Base-by-base conservation (phyloP, 2,113 vertebrate species). In the Columbina picui region DNA sequence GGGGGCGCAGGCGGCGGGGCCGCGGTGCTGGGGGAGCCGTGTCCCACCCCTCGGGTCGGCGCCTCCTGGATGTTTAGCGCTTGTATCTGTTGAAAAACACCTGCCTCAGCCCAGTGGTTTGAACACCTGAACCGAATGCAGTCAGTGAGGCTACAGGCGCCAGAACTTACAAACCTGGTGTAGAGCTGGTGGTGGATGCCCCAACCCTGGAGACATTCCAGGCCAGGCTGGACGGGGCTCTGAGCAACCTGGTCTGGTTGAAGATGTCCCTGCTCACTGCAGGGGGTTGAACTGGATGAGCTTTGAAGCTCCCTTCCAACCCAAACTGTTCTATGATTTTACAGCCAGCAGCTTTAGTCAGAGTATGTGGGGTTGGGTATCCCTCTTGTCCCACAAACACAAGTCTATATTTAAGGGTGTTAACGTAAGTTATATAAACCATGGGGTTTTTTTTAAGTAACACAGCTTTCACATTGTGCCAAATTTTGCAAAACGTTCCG, bases 321-420 rank as follows among this genome's bases (percentile, higher is more conserved):
- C 17, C 43, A 45, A 19, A 45, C 43, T 45, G 4, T 19, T 45
- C 43, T 19, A 8, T 45, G 43, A 45, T 45, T 45, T 18, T 1
- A 1, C 21, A 3, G 43, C 43, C 29, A 6, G 1, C 55, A 12
- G 36, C 23, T 14, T 14, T 6, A 6, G 1, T 3, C 41, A 2
- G 41, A 1, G 3, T 1, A 0, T 2, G 30, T 1, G 41, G 34
- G 80, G 70, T n/a, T 19, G 57, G 6, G 36, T 4, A 1, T 23
- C 19, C 64, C 15, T 14, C 21, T 59, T 15, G 70, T 41, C 80
- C 50, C 43, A 6, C 50, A 9, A 38, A 11, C 2, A 19, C 47
- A 14, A 38, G 26, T 2, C 9, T 4, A 3, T 4, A 26, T 12
- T 17, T 21, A 21, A n/a, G 49, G 38, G 17, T 43, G 36, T 29